Conservation (phyloP, 2,888 invertebrate species). For the Zygaena filipendulae region DNA sequence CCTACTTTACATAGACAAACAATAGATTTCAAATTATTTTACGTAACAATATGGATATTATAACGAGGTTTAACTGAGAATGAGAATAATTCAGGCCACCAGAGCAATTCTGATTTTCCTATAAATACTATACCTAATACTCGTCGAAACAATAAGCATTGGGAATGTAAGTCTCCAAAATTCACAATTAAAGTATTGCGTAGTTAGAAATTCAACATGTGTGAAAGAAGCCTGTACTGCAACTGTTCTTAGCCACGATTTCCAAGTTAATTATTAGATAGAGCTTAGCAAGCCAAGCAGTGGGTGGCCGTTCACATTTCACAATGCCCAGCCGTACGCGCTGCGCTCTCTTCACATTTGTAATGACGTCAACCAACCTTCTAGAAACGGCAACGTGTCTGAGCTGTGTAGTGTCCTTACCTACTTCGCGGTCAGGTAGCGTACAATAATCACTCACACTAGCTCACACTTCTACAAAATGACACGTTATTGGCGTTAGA, state of each 20-base stretch:
- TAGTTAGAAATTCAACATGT: conserved; percentile 52
- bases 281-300: conserved; percentile 48
- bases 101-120: no score
- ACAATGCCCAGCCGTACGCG: conserved; percentile 54
- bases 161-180: conserved; percentile 43
- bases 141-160: conserved; percentile 60
- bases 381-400: conserved; percentile 55
- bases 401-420: conserved; percentile 35
- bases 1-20: no score
- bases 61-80: no score
- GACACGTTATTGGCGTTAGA: conserved; percentile 20
- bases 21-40: no score
- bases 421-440: conserved; percentile 56
- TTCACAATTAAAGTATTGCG: conserved; percentile 50
- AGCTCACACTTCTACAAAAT: conserved; percentile 22
- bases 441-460: conserved; percentile 53
- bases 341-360: conserved; percentile 43
- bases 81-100: no score
- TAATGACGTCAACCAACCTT: conserved; percentile 64
- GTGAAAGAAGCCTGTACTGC: conserved; percentile 55
- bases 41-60: no score
- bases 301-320: conserved; percentile 67
- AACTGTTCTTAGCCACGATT: conserved; percentile 63
- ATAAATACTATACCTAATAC: conserved; percentile 62
- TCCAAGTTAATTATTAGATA: conserved; percentile 53